A percentile compares a stretch with the other conserved stretches of the same genome.
Evolutionary conservation across 2,888 invertebrate genomes (phyloP).

Genomic region (Busseola fusca): DNA sequence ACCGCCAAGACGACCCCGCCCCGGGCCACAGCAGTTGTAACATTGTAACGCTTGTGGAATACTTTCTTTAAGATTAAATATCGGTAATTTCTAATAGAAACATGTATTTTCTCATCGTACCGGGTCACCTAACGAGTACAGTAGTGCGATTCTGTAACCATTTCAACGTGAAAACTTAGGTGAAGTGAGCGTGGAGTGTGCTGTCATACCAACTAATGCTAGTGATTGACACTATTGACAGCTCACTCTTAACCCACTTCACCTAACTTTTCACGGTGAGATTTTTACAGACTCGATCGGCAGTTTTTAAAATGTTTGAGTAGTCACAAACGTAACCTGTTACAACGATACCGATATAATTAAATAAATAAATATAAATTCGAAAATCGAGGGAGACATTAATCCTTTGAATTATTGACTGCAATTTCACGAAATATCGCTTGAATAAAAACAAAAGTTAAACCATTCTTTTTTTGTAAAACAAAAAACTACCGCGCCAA

Average conservation of each 20-base stretch:
- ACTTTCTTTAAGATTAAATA: not conserved
- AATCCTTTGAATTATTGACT: not conserved
- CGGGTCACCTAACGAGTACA: too few relatives aligned
- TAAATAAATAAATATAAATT: not conserved
- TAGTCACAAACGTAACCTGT: not conserved
- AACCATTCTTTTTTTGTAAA: slow-evolving; percentile 7
- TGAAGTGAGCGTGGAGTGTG: too few relatives aligned
- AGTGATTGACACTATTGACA: too few relatives aligned
- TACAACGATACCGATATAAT: not conserved
- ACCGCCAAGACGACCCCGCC: too few relatives aligned
- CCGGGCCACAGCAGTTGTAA: too few relatives aligned
- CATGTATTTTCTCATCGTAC: not conserved
- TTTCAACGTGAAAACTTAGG: too few relatives aligned
- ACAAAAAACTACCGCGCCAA: slow-evolving; percentile 8
- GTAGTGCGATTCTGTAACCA: too few relatives aligned
- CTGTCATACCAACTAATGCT: too few relatives aligned
- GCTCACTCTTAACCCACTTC: too few relatives aligned
- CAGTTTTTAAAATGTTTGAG: not conserved
- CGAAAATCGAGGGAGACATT: not conserved
- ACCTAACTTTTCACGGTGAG: too few relatives aligned
- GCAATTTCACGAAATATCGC: not conserved
- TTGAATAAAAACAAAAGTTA: slow-evolving; percentile 2
- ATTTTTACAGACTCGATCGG: too few relatives aligned
- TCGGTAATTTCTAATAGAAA: not conserved
- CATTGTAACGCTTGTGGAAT: not conserved